Percentiles rank a stretch among this genome's conserved stretches.
Conservation (phyloP, 2,113 vertebrate genomes). For the Vombatus ursinus region DNA sequence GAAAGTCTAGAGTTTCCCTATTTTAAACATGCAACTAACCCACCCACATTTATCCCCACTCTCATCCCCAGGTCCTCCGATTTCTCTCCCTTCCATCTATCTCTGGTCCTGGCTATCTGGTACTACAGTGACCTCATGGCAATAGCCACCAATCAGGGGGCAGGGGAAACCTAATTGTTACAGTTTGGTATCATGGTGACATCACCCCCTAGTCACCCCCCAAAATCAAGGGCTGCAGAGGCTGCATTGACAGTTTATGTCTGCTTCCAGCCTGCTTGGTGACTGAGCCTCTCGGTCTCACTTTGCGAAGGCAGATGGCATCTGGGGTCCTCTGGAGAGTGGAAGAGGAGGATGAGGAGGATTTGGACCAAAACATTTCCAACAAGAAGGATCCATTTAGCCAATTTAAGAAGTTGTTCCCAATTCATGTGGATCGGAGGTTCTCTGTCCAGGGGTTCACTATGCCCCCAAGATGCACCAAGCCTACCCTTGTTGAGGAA, state of each 20-base stretch:
- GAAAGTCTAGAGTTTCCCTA: not conserved
- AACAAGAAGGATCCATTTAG: not conserved
- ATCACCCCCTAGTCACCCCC: conserved; percentile 44
- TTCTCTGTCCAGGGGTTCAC: conserved; percentile 68
- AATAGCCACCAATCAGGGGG: not conserved
- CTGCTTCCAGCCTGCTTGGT: conserved; percentile 54
- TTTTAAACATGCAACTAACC: not conserved
- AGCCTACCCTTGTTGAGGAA: conserved; percentile 53
- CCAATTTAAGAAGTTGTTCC: conserved; percentile 50
- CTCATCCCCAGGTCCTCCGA: not conserved
- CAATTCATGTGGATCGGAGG: conserved; percentile 60
- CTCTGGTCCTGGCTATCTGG: not conserved
- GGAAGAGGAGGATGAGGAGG: conserved; percentile 59
- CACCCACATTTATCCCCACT: not conserved
- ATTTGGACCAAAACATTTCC: conserved; percentile 51
- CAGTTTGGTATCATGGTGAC: conserved; percentile 63
- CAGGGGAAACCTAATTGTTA: conserved; percentile 63
- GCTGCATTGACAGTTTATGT: conserved; percentile 53
- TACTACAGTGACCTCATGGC: not conserved
- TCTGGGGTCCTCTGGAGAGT: conserved; percentile 50
- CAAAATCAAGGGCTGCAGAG: conserved; percentile 22
- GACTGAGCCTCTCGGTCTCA: conserved; percentile 12
- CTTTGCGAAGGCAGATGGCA: conserved; percentile 56
- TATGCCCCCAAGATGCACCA: conserved; percentile 44
- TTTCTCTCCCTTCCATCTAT: rapidly evolving